Percentiles rank a stretch among this genome's conserved stretches.
Conservation (phyloP, 2,888 invertebrate species). For the Parapristionchus giblindavisi region DNA sequence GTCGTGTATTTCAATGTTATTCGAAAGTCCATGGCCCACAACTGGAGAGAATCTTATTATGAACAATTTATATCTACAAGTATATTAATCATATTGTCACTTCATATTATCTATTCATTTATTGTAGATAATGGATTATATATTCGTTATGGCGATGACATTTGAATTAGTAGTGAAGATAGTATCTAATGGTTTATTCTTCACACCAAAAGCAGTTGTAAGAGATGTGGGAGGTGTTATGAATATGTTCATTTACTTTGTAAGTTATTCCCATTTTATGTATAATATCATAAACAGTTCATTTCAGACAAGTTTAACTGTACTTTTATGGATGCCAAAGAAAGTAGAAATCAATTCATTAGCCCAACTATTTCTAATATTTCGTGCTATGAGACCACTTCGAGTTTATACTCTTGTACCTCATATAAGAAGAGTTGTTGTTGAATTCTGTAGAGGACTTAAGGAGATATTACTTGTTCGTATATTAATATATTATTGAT, state of each 20-base stretch:
- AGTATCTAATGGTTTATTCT: slow-evolving; percentile 94
- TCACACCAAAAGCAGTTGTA: slow-evolving; percentile 97
- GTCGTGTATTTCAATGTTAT: slow-evolving; percentile 98
- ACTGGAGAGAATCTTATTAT: slow-evolving; percentile 78
- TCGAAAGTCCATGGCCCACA: slow-evolving; percentile 85
- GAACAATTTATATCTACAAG: slow-evolving; percentile 89
- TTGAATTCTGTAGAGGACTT: slow-evolving; percentile 95
- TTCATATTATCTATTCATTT: background rate
- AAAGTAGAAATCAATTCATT: slow-evolving; percentile 90
- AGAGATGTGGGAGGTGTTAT: slow-evolving; percentile 95
- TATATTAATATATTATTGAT: background rate
- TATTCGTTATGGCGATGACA: slow-evolving; percentile 98
- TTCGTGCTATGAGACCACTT: slow-evolving; percentile 92
- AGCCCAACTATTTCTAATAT: slow-evolving; percentile 92
- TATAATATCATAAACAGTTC: background rate
- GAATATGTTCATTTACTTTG: slow-evolving; percentile 96
- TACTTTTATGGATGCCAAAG: slow-evolving; percentile 93
- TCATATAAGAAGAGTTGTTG: slow-evolving; percentile 98
- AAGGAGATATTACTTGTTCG: slow-evolving; percentile 93
- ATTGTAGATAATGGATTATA: slow-evolving; percentile 83
- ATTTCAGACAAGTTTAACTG: slow-evolving; percentile 87
- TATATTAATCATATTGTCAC: slow-evolving; percentile 72
- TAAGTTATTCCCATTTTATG: slow-evolving; percentile 73
- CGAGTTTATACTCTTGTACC: slow-evolving; percentile 96
- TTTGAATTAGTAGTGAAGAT: slow-evolving; percentile 93